Conservation (phyloP, 2,888 invertebrate species). For the Junonia oenone region DNA sequence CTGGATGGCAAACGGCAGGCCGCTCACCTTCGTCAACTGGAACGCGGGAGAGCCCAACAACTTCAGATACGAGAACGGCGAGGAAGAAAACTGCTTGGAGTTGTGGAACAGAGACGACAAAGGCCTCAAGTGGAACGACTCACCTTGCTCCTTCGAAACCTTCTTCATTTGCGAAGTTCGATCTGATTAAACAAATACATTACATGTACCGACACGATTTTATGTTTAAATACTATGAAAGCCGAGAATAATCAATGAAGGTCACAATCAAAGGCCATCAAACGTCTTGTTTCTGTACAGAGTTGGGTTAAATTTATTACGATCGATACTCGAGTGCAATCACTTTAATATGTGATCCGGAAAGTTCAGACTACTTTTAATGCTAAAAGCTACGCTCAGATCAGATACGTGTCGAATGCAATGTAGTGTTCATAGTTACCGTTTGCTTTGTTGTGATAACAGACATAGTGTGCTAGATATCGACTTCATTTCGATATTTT, state of each 20-base stretch:
- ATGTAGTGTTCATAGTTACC: constrained; percentile 29
- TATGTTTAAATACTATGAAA: neutral
- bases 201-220: constrained; percentile 25
- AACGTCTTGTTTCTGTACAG: neutral
- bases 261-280: constrained; percentile 6
- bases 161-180: constrained; percentile 94
- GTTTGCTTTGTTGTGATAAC: constrained; percentile 43
- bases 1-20: constrained; percentile 95
- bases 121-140: constrained; percentile 95
- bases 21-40: constrained; percentile 95
- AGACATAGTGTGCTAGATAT: constrained; percentile 48
- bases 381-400: no score
- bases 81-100: constrained; percentile 94
- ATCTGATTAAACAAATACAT: constrained; percentile 54
- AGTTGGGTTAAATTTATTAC: neutral
- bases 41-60: constrained; percentile 96
- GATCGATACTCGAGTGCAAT: neutral
- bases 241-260: constrained; percentile 2
- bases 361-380: neutral
- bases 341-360: neutral
- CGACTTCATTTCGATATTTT: constrained; percentile 28
- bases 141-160: constrained; percentile 95
- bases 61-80: constrained; percentile 95
- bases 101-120: constrained; percentile 95
- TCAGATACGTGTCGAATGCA: constrained; percentile 20